phyloP scores from a whole-genome alignment of 2,888 invertebrate species.

The Parnassius orleans region DNA sequence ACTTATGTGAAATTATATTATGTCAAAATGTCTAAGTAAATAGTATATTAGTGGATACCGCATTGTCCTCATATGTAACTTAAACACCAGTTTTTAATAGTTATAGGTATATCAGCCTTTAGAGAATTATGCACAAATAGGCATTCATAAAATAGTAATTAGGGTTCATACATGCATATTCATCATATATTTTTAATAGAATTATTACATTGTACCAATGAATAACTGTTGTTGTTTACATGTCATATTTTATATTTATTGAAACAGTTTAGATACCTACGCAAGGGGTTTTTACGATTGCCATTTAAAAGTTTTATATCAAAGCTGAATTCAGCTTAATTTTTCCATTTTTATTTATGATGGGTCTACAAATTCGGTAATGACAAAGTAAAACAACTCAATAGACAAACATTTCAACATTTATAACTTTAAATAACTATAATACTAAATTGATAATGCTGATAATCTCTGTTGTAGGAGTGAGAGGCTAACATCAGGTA shows the following conservation, averaged over 20 bases:
- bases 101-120: constrained; percentile 5
- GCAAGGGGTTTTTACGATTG: background rate
- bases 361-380: too few relatives aligned
- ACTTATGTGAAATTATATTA: too few relatives aligned
- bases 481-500: too few relatives aligned
- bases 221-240: constrained; percentile 1
- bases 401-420: too few relatives aligned
- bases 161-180: constrained; percentile 8
- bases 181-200: constrained; percentile 1
- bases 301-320: too few relatives aligned
- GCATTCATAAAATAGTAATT: constrained; percentile 8
- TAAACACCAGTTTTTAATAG: constrained; percentile 1
- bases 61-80: background rate
- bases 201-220: constrained; percentile 3
- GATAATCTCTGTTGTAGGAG: too few relatives aligned
- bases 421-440: too few relatives aligned
- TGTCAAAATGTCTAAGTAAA: background rate
- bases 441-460: too few relatives aligned
- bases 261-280: background rate
- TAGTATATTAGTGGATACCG: background rate
- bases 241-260: background rate
- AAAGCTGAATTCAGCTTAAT: too few relatives aligned
- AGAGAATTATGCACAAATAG: constrained; percentile 10
- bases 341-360: too few relatives aligned
- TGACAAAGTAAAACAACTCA: too few relatives aligned